Evolutionary conservation across 2,113 vertebrate genomes (phyloP).

Genomic region (Malurus cyaneus): DNA sequence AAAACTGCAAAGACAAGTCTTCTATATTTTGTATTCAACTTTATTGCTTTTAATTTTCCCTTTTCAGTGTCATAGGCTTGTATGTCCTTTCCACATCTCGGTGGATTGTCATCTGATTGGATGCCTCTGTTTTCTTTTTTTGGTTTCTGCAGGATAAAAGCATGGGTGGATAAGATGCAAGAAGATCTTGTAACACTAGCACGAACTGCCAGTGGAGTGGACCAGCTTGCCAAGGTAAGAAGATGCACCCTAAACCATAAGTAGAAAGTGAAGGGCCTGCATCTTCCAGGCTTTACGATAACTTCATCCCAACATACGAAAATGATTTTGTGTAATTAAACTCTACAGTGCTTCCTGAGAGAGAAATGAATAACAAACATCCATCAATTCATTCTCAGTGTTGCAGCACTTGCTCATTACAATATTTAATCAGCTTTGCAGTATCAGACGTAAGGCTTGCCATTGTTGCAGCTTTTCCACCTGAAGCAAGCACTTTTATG

Average conservation of each 20-base stretch:
- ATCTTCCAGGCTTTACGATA: not conserved
- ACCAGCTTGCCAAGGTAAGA: conserved; percentile 79
- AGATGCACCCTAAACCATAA: not conserved
- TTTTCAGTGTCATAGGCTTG: not conserved
- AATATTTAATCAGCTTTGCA: conserved; percentile 38
- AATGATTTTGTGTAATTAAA: not conserved
- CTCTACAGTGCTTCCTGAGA: not conserved
- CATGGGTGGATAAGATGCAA: conserved; percentile 98
- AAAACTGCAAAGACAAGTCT: not conserved
- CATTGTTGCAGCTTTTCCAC: not conserved
- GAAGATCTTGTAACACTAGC: conserved; percentile 90
- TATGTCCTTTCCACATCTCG: not conserved
- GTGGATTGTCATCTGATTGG: not conserved
- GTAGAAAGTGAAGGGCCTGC: not conserved
- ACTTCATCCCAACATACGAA: not conserved
- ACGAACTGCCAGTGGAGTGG: conserved; percentile 87
- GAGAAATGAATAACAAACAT: not conserved
- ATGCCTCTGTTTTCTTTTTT: conserved; percentile 4
- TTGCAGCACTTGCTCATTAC: not conserved
- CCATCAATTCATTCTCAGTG: not conserved
- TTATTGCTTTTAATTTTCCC: not conserved
- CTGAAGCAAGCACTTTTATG: not conserved
- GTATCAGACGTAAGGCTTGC: not conserved
- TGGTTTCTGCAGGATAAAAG: conserved; percentile 85
- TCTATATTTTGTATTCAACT: not conserved